Evolutionary conservation across 1,140 invertebrate genomes (phyloP), one percentile per base, ranked within the genome.

Genomic region (Drosophila busckii): DNA sequence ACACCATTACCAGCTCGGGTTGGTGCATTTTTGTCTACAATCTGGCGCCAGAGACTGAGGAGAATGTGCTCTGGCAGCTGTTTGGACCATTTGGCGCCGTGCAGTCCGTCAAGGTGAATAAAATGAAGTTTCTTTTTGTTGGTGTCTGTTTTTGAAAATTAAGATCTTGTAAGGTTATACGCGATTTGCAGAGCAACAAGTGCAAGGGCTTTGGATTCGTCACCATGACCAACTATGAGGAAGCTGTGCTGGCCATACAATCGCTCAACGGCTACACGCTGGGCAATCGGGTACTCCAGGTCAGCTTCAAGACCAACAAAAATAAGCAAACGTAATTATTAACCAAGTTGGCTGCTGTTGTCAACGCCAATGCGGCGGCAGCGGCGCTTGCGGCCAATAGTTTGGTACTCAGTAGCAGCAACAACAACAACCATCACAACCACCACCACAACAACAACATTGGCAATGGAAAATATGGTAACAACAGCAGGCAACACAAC

Each of bases 171-270:
- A n/a, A 87, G 86, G 86, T 98, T 40, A 98, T 99, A 83, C 93
- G 97, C 56, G 98, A 99, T 89, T 91, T 97, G 82, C 95, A 98
- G 88, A 98, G 97, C 56, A 97, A 98, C 90, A 99, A 99, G 89
- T 99, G 98, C 92, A 99, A 99, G 89, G 98, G 98, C 70, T 99
- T 98, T 88, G 98, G 97, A n/a, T 99, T 99, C 89, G 97, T 99
- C 52, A 99, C 97, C 44, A 99, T 99, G 98, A 98, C 97, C 78
- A 98, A 99, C 89, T 99, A 99, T 89, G 97, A 99, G 88, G 98
- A 99, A 88, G 97, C 98, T 7, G 93, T 98, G 15, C 94, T 98
- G 55, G 98, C 98, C 42, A 99, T 99, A 78, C 96, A 98, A 88
- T 97, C 96, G 58, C 91, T 99, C 50, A 99, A 99, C 89, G 98